These are phyloP conservation scores for Drosophila watanabei DNA, from an alignment of 1,140 invertebrate species.

Conservation along the genomic window DNA sequence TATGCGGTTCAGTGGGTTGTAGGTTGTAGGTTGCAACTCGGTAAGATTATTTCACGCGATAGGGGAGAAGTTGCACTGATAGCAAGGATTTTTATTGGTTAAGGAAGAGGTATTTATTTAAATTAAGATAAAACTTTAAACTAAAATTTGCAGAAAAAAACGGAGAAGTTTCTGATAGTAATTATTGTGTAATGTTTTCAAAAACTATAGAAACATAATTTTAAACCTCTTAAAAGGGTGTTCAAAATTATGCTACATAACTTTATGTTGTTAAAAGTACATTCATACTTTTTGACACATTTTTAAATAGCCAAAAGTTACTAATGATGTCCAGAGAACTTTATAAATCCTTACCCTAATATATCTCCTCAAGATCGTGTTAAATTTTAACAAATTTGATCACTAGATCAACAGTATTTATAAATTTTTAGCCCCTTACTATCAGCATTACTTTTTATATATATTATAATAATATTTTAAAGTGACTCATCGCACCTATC, in stretches of 20 bases:
- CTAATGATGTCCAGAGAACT: too few relatives aligned
- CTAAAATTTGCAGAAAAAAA: background rate
- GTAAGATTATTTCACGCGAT: background rate
- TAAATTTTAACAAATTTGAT: too few relatives aligned
- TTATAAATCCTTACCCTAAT: too few relatives aligned
- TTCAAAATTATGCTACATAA: too few relatives aligned
- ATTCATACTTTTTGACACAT: too few relatives aligned
- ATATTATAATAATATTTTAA: background rate
- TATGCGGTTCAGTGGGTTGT: conserved; percentile 17
- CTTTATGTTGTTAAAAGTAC: too few relatives aligned
- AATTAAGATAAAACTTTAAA: background rate
- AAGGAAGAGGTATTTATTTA: background rate
- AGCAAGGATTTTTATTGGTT: background rate
- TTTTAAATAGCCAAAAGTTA: too few relatives aligned
- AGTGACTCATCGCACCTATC: background rate
- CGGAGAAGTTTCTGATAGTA: background rate
- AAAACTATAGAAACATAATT: background rate
- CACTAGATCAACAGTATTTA: too few relatives aligned
- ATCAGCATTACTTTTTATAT: too few relatives aligned
- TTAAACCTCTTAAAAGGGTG: too few relatives aligned
- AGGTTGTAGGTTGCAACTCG: background rate
- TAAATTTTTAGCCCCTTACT: too few relatives aligned
- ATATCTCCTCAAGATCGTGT: too few relatives aligned
- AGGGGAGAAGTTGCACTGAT: conserved; percentile 16
- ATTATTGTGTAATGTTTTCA: background rate